These are phyloP conservation scores for Scrobipalpa costella DNA, from an alignment of 2,888 invertebrate species.

Conservation along the genomic window DNA sequence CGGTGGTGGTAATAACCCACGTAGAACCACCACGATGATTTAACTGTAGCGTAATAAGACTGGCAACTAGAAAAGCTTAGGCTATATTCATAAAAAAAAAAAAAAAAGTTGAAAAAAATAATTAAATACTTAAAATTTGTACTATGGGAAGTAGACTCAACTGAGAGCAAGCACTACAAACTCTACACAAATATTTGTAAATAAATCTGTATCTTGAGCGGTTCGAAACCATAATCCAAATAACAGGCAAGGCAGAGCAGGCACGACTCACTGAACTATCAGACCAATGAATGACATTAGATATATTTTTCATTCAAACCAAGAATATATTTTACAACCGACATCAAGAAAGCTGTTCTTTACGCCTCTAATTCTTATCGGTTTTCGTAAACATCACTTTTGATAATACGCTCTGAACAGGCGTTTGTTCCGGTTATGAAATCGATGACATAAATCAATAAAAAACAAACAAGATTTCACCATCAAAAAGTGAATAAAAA, in stretches of 20 bases:
- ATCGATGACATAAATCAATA: constrained; percentile 12
- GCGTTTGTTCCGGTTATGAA: constrained; percentile 14
- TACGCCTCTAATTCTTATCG: constrained; percentile 5
- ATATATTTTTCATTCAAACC: too few species aligned
- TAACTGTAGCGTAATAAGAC: constrained; percentile 39
- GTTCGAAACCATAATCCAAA: too few species aligned
- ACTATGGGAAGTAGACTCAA: too few species aligned
- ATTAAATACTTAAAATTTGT: too few species aligned
- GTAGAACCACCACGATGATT: constrained; percentile 47
- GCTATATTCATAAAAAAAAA: constrained; percentile 36
- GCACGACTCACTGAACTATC: too few species aligned
- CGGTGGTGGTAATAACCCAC: constrained; percentile 39
- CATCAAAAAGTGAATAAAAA: constrained; percentile 2
- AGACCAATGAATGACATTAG: too few species aligned
- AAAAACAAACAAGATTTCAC: constrained; percentile 4
- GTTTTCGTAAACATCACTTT: background rate
- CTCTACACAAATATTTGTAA: too few species aligned
- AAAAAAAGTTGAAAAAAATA: too few species aligned
- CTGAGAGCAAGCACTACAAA: too few species aligned
- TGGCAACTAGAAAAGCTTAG: constrained; percentile 33
- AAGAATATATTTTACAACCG: constrained; percentile 17
- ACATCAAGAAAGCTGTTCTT: background rate
- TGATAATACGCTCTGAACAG: constrained; percentile 31
- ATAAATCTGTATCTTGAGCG: too few species aligned
- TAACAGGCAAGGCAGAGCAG: too few species aligned